Percentiles rank a stretch among this genome's conserved stretches.
These are phyloP conservation scores for Macropis europaea DNA, from an alignment of 2,888 invertebrate species.

Conservation along the genomic window DNA sequence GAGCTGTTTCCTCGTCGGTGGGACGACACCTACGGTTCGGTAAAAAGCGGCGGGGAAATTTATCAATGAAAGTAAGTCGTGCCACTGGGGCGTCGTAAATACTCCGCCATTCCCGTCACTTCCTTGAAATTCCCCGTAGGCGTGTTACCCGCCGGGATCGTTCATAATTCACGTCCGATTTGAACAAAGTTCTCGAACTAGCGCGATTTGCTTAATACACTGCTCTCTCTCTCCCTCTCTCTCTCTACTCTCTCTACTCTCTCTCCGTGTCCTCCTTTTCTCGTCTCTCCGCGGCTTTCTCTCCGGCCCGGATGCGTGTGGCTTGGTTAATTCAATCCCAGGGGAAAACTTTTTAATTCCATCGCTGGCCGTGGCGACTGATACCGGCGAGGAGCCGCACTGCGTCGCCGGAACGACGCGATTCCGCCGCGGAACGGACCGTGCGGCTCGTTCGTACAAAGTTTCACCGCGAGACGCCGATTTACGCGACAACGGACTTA, in stretches of 20 bases:
- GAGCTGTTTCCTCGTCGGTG: background rate
- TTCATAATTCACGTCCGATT: conserved; percentile 74
- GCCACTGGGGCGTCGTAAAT: conserved; percentile 60
- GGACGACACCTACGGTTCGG: background rate
- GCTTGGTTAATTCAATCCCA: conserved; percentile 37
- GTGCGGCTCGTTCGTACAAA: no score
- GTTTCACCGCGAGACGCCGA: no score
- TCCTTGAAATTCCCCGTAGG: conserved; percentile 54
- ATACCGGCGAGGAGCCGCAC: no score
- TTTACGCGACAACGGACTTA: no score
- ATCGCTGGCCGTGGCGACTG: no score
- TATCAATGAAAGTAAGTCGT: conserved; percentile 60
- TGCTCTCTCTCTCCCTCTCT: conserved; percentile 44
- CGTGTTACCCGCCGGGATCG: conserved; percentile 61
- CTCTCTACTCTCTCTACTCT: conserved; percentile 2
- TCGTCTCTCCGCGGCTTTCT: background rate
- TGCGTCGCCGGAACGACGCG: background rate
- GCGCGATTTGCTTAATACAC: conserved; percentile 65
- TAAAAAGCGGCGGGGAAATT: conserved; percentile 51
- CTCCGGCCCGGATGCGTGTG: no score
- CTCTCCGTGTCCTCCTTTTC: background rate
- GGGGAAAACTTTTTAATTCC: conserved; percentile 47
- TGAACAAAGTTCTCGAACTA: conserved; percentile 69
- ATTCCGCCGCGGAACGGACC: background rate
- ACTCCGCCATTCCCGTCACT: conserved; percentile 47